These are phyloP conservation scores for Salmo trutta DNA, from an alignment of 2,797 vertebrate species.

Conservation along the genomic window DNA sequence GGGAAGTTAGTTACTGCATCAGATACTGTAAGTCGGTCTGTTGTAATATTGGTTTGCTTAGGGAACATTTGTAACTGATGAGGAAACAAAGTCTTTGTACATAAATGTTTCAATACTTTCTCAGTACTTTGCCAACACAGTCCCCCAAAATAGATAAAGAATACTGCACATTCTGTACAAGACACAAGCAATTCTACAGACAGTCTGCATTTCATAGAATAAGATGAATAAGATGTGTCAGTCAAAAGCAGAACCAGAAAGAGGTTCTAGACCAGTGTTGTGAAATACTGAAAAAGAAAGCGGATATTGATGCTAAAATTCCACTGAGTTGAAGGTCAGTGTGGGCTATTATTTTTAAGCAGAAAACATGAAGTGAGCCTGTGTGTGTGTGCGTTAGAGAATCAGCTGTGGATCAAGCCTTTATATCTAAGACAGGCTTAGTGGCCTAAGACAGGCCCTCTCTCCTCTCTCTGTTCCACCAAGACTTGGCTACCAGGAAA, in stretches of 20 bases:
- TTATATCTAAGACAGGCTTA: too few species aligned
- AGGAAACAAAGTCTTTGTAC: background rate
- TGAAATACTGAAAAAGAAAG: slow-evolving; percentile 53
- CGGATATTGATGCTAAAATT: slow-evolving; percentile 57
- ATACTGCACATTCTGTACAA: background rate
- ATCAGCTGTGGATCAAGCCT: background rate
- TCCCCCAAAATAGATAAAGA: background rate
- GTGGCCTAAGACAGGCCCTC: background rate
- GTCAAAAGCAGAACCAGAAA: slow-evolving; percentile 63
- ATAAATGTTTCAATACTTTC: background rate
- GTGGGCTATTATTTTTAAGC: slow-evolving; percentile 13
- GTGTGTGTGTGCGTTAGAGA: background rate
- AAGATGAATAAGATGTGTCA: background rate
- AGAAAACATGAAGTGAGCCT: slow-evolving; percentile 46
- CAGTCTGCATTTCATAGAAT: slow-evolving; percentile 23
- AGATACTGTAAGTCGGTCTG: slow-evolving; percentile 8
- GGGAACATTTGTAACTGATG: background rate
- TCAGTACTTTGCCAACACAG: background rate
- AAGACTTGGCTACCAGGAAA: slow-evolving; percentile 44
- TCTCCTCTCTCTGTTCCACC: background rate
- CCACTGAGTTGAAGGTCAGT: slow-evolving; percentile 49
- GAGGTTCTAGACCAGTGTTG: slow-evolving; percentile 36
- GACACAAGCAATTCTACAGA: background rate
- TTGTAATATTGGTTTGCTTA: background rate
- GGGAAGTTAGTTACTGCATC: slow-evolving; percentile 18